These are phyloP conservation scores for Cirrhinus molitorella DNA, from an alignment of 2,797 vertebrate genomes.

Conservation along the genomic window DNA sequence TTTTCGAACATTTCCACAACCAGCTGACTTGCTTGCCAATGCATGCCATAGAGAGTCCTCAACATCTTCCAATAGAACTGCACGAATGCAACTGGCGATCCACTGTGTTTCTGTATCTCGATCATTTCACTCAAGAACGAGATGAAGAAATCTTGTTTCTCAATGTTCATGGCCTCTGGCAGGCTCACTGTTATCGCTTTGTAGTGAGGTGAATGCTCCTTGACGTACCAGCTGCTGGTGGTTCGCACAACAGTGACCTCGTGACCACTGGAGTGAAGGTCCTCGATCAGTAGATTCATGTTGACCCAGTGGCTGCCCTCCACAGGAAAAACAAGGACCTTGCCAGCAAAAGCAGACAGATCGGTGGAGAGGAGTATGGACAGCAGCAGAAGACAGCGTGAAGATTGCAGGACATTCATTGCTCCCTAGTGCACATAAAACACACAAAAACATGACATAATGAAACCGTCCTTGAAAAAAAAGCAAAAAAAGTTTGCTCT, in stretches of 20 bases:
- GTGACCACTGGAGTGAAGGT: slow-evolving; percentile 73
- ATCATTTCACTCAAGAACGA: slow-evolving; percentile 72
- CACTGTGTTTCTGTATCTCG: slow-evolving; percentile 60
- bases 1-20: slow-evolving; percentile 76
- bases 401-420: slow-evolving; percentile 60
- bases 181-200: slow-evolving; percentile 72
- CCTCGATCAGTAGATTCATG: slow-evolving; percentile 77
- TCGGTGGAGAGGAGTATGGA: slow-evolving; percentile 38
- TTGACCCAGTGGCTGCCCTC: slow-evolving; percentile 83
- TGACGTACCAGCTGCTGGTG: slow-evolving; percentile 76
- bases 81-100: slow-evolving; percentile 16
- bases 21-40: slow-evolving; percentile 69
- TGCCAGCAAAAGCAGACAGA: slow-evolving; percentile 61
- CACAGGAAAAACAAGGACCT: slow-evolving; percentile 78
- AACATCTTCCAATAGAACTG: slow-evolving; percentile 72
- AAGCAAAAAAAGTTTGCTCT: no score
- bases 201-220: slow-evolving; percentile 73
- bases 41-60: slow-evolving; percentile 53
- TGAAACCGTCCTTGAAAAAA: background rate
- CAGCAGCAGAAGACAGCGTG: slow-evolving; percentile 56
- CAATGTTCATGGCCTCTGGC: slow-evolving; percentile 65
- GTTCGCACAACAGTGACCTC: slow-evolving; percentile 75
- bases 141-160: slow-evolving; percentile 72
- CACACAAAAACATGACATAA: slow-evolving; percentile 28
- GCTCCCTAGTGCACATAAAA: slow-evolving; percentile 49